These are phyloP conservation scores for Penelope pileata DNA, from an alignment of 2,113 vertebrate species.

Conservation along the genomic window DNA sequence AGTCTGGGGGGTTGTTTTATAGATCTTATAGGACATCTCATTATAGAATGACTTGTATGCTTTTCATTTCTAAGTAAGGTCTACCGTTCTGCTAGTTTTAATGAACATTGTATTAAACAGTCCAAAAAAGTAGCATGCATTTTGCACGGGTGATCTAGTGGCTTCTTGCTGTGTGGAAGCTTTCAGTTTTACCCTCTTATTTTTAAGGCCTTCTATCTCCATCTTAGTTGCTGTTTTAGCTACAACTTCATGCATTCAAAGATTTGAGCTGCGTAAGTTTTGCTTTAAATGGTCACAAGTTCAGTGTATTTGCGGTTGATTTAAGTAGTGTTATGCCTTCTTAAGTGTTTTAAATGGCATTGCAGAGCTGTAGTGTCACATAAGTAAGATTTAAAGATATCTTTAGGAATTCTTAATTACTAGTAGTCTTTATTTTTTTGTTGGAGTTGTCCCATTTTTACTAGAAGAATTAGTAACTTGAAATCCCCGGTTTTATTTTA, in stretches of 20 bases:
- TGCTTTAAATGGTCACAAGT: neutral
- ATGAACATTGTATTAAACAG: neutral
- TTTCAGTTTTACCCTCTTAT: neutral
- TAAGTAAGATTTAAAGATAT: neutral
- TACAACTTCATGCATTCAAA: neutral
- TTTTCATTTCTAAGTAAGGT: neutral
- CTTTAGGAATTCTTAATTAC: neutral
- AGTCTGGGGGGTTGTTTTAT: neutral
- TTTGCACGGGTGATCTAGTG: neutral
- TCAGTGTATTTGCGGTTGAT: neutral
- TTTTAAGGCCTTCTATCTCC: neutral
- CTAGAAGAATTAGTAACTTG: neutral
- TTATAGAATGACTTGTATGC: neutral
- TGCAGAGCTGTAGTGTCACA: neutral
- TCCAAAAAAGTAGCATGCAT: neutral
- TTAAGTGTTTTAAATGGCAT: neutral
- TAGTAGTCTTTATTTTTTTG: neutral
- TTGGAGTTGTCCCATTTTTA: neutral
- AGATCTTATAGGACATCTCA: neutral
- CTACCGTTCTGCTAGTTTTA: neutral
- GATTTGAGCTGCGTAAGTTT: neutral
- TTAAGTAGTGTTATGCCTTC: neutral
- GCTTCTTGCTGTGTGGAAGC: neutral
- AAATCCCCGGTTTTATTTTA: neutral
- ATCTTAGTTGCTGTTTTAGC: neutral